Percentiles rank a stretch among this genome's conserved stretches.
phyloP scores from a whole-genome alignment of 2,113 vertebrate genomes.

The Seriola rivoliana region DNA sequence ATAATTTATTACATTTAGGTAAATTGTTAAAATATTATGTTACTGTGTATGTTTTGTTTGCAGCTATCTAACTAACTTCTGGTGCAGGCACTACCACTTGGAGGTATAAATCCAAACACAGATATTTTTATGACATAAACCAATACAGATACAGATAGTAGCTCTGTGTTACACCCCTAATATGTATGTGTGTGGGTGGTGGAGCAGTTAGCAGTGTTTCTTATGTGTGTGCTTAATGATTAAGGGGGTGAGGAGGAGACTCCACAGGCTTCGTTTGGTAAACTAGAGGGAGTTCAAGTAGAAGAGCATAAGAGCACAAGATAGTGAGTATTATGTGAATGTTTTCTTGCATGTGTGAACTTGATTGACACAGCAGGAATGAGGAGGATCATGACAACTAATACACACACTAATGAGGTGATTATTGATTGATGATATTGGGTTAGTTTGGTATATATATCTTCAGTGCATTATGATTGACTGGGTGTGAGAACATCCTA shows the following conservation, averaged over 20 bases:
- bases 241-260: background rate
- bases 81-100: no score
- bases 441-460: background rate
- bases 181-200: no score
- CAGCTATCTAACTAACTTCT: no score
- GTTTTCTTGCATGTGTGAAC: background rate
- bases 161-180: no score
- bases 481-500: background rate
- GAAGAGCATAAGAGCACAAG: background rate
- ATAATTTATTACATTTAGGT: no score
- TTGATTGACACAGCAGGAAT: background rate
- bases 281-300: background rate
- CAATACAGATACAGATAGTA: no score
- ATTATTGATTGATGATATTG: background rate
- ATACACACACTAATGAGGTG: background rate
- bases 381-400: background rate
- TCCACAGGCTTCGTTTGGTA: background rate
- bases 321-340: background rate
- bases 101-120: no score
- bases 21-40: no score
- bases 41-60: no score
- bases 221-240: background rate
- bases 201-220: no score
- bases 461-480: background rate
- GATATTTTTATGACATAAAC: no score